Evolutionary conservation across 2,113 vertebrate genomes (phyloP), one percentile per base, ranked within the genome.

Genomic region (Takifugu bimaculatus): DNA sequence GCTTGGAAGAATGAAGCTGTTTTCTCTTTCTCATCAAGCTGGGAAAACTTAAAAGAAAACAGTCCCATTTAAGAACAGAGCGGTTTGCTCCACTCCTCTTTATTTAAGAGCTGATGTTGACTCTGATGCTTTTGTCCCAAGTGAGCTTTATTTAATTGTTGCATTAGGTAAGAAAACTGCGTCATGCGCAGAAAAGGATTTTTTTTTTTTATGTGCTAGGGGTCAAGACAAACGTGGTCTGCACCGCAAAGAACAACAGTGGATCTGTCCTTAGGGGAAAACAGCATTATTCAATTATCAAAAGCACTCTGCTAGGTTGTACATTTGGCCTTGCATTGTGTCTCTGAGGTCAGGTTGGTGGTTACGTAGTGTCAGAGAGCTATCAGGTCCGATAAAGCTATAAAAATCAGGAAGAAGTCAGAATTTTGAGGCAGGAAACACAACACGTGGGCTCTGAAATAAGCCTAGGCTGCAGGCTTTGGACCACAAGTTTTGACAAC

Each of bases 341-440:
- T 63, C 35, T 56, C 54, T 45, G 53, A 54, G 60, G 27, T 12
- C 58, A 63, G 26, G 56, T 39, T 9, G 35, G 35, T 39, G 35
- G 7, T 39, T 39, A 39, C 35, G 9, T 39, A 39, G 35, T 10
- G 11, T 39, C 35, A 45, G 13, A 15, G 44, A 13, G 44, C 42
- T 59, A 75, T 63, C 29, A 25, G 54, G 61, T 56, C 64, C 65
- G 60, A 67, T 65, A 60, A 35, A 68, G 54, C 51, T 54, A 14
- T 52, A 75, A 71, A 82, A 72, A 74, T 69, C 81, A 79, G 69
- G 65, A 12, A 72, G 77, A 64, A 81, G 75, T 79, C 77, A 20
- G 20, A 20, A 20, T 20, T 20, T 20, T 20, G 20, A 20, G 20
- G 20, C 20, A 20, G 20, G 20, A 20, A 20, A 20, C 74, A 75